Base-by-base conservation (phyloP, 2,113 vertebrate genomes). In the Polypterus senegalus region DNA sequence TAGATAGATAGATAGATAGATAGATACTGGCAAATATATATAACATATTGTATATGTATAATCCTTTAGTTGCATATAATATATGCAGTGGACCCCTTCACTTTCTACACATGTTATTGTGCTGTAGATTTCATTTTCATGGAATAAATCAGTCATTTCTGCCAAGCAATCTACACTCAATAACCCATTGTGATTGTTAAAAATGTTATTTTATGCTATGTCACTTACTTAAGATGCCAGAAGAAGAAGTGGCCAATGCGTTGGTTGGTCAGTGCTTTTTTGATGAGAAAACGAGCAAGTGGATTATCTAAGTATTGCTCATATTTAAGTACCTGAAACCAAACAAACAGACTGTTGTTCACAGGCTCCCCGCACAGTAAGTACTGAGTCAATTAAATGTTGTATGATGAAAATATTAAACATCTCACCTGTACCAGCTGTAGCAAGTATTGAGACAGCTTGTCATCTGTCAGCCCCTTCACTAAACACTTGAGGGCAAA, bases 221-320 rank as follows among this genome's bases (percentile, higher is more conserved):
- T 10, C 5, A 68, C 74, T 70, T 57, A 80, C 75, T 80, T 79
- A 9, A 80, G 69, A 54, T 78, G 77, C 79, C 76, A 80, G 71
- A 81, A 83, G 61, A 80, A 80, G 68, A 81, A 79, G 58, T 81
- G 76, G 45, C 78, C 77, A 3, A 80, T 75, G 63, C 73, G 69
- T 67, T 79, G 78, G 65, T 83, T 81, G 47, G 78, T 82, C 61
- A 82, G 57, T 0, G 81, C 83, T 63, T 77, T 77, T 70, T 75
- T 77, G 54, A 78, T 79, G 44, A 82, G 75, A 74, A 85, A 87
- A 52, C 77, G 75, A 49, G 81, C 78, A 66, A 77, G 73, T 46
- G 79, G 78, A 65, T 77, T 85, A 67, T 78, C 79, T 61, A 76
- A 59, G 59, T 83, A 79, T 67, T 79, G 80, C 62, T 79, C 80